Percentiles rank a stretch among this genome's conserved stretches.
These are phyloP conservation scores for Scaeva pyrastri DNA, from an alignment of 2,888 invertebrate genomes.

Conservation along the genomic window DNA sequence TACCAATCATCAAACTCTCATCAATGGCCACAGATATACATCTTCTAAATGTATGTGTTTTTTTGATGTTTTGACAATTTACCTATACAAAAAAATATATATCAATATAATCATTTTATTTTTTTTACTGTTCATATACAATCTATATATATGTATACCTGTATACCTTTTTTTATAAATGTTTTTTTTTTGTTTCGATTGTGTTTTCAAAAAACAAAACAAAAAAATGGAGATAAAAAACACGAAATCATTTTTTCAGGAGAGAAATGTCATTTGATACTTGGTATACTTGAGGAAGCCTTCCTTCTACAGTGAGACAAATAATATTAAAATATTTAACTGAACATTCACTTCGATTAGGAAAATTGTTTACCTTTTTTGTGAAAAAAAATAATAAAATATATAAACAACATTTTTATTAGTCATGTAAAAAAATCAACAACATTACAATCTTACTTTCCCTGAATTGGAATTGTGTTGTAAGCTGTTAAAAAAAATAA, in stretches of 20 bases:
- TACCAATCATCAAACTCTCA: conserved; percentile 71
- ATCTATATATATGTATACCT: background rate
- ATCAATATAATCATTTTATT: conserved; percentile 6
- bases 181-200: conserved; percentile 43
- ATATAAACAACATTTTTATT: conserved; percentile 21
- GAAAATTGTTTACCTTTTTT: conserved; percentile 2
- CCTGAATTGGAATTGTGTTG: conserved; percentile 74
- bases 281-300: conserved; percentile 79
- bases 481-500: conserved; percentile 78
- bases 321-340: conserved; percentile 17
- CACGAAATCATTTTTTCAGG: conserved; percentile 58
- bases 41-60: conserved; percentile 68
- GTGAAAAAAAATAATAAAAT: background rate
- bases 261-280: conserved; percentile 79
- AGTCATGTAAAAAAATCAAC: background rate
- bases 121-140: conserved; percentile 20
- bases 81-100: conserved; percentile 5
- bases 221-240: conserved; percentile 29
- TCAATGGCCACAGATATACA: conserved; percentile 67
- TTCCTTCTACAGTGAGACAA: conserved; percentile 65
- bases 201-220: conserved; percentile 37
- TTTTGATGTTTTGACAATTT: conserved; percentile 55
- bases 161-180: conserved; percentile 19
- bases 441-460: background rate
- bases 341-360: conserved; percentile 46